Conservation (phyloP, 2,113 vertebrate genomes). For the Spea multiplicata region DNA sequence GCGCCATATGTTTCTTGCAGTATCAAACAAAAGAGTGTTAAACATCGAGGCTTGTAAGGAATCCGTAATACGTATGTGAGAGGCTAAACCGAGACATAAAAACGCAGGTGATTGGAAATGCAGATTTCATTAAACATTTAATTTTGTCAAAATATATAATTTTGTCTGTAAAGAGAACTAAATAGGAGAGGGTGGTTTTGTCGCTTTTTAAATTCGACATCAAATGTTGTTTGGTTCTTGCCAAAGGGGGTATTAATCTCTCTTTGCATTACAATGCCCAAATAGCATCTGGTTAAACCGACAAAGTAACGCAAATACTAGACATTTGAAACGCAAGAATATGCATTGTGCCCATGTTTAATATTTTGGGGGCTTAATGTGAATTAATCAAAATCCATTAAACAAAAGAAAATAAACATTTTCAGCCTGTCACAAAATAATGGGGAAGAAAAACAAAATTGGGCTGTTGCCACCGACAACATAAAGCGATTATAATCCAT, state of each 20-base stretch:
- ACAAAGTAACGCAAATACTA: neutral
- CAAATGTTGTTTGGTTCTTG: constrained; percentile 10
- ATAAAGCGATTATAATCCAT: too few relatives aligned
- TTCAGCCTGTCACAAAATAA: too few relatives aligned
- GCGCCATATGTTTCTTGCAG: constrained; percentile 66
- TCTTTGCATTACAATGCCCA: constrained; percentile 3
- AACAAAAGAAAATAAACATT: too few relatives aligned
- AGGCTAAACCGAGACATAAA: neutral
- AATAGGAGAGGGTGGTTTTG: constrained; percentile 49
- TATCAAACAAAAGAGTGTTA: constrained; percentile 59
- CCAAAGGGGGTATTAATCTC: constrained; percentile 23
- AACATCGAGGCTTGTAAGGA: constrained; percentile 59
- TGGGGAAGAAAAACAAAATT: too few relatives aligned
- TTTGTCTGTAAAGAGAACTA: constrained; percentile 48
- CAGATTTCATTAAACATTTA: constrained; percentile 46
- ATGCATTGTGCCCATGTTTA: too few relatives aligned
- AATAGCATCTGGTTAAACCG: constrained; percentile 26
- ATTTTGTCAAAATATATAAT: constrained; percentile 52
- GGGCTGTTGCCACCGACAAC: too few relatives aligned
- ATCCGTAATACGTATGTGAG: constrained; percentile 53
- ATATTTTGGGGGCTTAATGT: too few relatives aligned
- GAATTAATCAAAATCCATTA: too few relatives aligned
- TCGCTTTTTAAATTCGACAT: constrained; percentile 49
- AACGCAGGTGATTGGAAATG: neutral
- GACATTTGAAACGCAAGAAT: too few relatives aligned